Conservation (phyloP, 2,113 vertebrate species). For the Anguilla rostrata region DNA sequence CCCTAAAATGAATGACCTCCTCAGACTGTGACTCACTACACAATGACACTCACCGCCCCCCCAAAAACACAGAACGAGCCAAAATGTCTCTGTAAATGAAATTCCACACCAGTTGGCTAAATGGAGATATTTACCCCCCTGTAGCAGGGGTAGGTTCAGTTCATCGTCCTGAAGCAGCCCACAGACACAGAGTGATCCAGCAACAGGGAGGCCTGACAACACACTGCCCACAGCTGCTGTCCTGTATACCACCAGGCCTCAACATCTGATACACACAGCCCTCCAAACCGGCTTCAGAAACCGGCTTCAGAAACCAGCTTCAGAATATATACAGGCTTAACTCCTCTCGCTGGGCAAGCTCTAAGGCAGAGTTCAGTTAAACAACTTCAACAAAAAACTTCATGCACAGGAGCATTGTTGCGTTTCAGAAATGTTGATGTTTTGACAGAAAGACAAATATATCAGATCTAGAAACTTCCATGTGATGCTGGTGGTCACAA, state of each 20-base stretch:
- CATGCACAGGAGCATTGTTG: background rate
- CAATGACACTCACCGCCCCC: slow-evolving; percentile 45
- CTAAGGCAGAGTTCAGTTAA: background rate
- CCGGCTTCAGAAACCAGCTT: no score
- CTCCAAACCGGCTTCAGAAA: no score
- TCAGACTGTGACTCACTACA: slow-evolving; percentile 36
- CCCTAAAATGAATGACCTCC: slow-evolving; percentile 46
- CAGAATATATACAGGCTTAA: background rate
- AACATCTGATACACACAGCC: background rate
- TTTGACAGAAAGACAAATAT: no score
- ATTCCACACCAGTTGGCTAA: slow-evolving; percentile 32
- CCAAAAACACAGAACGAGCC: slow-evolving; percentile 34
- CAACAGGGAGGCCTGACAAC: background rate
- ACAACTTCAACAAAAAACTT: background rate
- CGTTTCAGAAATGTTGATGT: no score
- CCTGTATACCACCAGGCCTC: no score
- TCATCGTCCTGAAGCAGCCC: slow-evolving; percentile 40
- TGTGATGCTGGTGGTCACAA: no score
- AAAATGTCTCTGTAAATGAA: slow-evolving; percentile 51
- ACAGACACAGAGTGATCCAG: slow-evolving; percentile 41
- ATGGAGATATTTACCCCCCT: slow-evolving; percentile 33
- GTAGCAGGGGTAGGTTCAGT: slow-evolving; percentile 23
- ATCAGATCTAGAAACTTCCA: no score
- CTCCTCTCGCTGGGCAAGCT: no score
- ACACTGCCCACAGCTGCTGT: background rate